Conservation (phyloP, 2,888 invertebrate species). For the Cantharis rustica region DNA sequence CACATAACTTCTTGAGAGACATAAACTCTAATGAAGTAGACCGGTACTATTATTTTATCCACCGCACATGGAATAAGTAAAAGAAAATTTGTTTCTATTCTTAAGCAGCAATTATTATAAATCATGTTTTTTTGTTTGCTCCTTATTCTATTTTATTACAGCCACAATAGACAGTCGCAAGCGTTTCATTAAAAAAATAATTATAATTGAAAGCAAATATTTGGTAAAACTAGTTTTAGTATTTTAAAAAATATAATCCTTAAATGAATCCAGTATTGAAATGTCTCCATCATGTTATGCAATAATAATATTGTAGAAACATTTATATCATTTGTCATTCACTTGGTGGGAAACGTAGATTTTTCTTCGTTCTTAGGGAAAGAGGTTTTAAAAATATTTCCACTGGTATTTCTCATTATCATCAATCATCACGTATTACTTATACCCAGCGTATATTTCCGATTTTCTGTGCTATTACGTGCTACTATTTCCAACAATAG, state of each 20-base stretch:
- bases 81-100: background rate
- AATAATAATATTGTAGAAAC: background rate
- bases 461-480: background rate
- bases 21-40: background rate
- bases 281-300: background rate
- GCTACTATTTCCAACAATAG: background rate
- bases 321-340: background rate
- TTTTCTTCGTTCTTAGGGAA: background rate
- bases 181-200: too few species aligned
- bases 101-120: background rate
- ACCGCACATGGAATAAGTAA: background rate
- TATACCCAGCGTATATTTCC: background rate
- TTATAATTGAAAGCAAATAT: background rate
- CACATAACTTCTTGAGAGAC: background rate
- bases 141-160: background rate
- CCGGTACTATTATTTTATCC: background rate
- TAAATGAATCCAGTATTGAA: background rate
- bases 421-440: background rate
- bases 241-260: background rate
- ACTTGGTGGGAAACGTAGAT: background rate
- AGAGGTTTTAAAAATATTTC: background rate
- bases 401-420: background rate
- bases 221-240: background rate
- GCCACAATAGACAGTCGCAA: too few species aligned
- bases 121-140: background rate